phyloP scores from a whole-genome alignment of 2,113 vertebrate genomes.

The Gasterosteus aculeatus region DNA sequence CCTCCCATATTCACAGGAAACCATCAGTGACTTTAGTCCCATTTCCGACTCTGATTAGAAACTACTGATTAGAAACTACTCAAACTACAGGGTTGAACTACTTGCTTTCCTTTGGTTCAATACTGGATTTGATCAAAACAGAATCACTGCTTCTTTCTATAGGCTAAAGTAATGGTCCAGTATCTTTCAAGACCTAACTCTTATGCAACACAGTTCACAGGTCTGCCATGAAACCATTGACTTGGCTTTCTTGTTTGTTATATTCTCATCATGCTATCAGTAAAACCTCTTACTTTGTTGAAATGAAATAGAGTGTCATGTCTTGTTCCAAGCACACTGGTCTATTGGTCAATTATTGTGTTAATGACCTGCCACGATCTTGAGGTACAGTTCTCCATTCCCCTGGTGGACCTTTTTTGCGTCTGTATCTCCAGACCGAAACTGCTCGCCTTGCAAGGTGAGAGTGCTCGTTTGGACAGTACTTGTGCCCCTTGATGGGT shows the following conservation, averaged over 20 bases:
- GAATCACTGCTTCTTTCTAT: conserved; percentile 32
- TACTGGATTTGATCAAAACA: conserved; percentile 46
- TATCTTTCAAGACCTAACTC: conserved; percentile 27
- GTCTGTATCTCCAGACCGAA: conserved; percentile 33
- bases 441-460: conserved; percentile 42
- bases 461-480: conserved; percentile 50
- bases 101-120: conserved; percentile 61
- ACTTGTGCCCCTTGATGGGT: conserved; percentile 44
- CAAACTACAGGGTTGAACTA: too few species aligned
- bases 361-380: conserved; percentile 46
- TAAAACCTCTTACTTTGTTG: not conserved
- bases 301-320: too few species aligned
- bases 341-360: conserved; percentile 31
- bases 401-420: conserved; percentile 19
- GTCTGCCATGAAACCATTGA: not conserved
- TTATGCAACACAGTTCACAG: conserved; percentile 4
- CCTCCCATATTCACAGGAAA: conserved; percentile 52
- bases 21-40: conserved; percentile 68
- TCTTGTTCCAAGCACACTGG: too few species aligned
- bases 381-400: conserved; percentile 33
- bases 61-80: too few species aligned
- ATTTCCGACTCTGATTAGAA: conserved; percentile 75
- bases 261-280: conserved; percentile 26
- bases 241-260: conserved; percentile 8
- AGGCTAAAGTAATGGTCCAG: conserved; percentile 21